Percentiles rank a stretch among this genome's conserved stretches.
Evolutionary conservation across 2,888 invertebrate genomes (phyloP).

Genomic region (Fragum sueziense): DNA sequence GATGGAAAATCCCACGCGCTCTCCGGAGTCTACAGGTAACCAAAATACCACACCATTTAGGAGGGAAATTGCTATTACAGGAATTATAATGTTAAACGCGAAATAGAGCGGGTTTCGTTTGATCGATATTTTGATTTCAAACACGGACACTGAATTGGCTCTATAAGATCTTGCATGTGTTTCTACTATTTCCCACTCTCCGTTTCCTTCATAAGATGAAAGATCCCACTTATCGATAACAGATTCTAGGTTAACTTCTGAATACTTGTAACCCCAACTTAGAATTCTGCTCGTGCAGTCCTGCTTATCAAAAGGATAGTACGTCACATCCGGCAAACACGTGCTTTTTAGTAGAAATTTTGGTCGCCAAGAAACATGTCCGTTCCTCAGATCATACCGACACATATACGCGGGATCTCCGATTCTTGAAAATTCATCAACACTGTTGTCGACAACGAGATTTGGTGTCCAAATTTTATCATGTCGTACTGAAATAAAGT

Average conservation of each 20-base stretch:
- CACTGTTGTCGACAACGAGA: constrained; percentile 31
- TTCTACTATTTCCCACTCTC: constrained; percentile 43
- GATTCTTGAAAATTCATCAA: too few species aligned
- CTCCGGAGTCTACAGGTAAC: constrained; percentile 48
- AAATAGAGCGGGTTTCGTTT: constrained; percentile 45
- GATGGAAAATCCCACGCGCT: too few species aligned
- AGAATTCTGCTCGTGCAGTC: too few species aligned
- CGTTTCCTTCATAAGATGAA: too few species aligned
- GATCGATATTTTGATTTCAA: constrained; percentile 19
- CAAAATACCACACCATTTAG: constrained; percentile 48
- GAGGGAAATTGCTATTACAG: constrained; percentile 23
- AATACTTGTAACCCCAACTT: constrained; percentile 26
- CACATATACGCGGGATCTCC: too few species aligned
- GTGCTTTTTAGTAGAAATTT: constrained; percentile 28
- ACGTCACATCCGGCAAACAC: too few species aligned
- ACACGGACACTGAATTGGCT: neutral
- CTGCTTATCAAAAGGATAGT: too few species aligned
- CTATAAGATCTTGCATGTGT: constrained; percentile 29
- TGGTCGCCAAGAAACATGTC: constrained; percentile 40
- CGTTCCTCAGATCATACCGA: too few species aligned
- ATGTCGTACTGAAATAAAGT: constrained; percentile 28
- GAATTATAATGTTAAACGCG: constrained; percentile 46
- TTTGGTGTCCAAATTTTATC: constrained; percentile 50
- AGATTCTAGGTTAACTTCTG: constrained; percentile 8
- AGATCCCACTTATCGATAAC: too few species aligned